Base-by-base conservation (phyloP, 37 sponge, comb jelly and placozoan genomes). In the Cliona cf. orientalis region DNA sequence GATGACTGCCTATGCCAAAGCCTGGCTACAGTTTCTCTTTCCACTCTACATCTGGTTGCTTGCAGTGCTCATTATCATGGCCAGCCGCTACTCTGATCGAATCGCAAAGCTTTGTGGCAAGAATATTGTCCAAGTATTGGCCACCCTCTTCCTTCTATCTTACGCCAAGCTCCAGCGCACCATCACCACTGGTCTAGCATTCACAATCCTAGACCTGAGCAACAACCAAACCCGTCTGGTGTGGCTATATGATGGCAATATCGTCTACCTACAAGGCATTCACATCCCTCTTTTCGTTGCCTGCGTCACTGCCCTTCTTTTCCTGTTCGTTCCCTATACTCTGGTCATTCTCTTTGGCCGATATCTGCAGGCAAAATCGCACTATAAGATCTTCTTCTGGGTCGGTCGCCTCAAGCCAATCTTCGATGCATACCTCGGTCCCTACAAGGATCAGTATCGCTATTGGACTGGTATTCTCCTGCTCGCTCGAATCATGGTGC, bases 391-490 rank as follows among this genome's bases (percentile, higher is more conserved):
- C 42, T 40, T 70, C 2, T 39, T 25, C 1, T 70, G 44, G 43
- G 44, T 70, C 25, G 25, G 1, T 9, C 17, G 44, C 39, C 17
- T 70, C n/a, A 70, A 70, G 44, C 71, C 71, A 3, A 2, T 70
- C 19, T 70, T 70, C 3, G 71, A 70, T 70, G 71, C 71, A 21
- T 70, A 70, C 23, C 19, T 2, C 42, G 71, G 44, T 42, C 71
- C 71, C 4, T 70, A 42, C 43, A 70, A 70, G 25, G 44, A 70
- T 6, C 39, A 70, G 71, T 70, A 70, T 39, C 40, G 71, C 22
- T 70, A 17, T 38, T 70, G 71, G 71, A 70, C 71, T 39, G 71
- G 71, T 34, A 17, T 70, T 19, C 25, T 70, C 11, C 71, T 70
- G 2, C 17, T 11, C 23, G 17, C 22, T 25, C 42, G 39, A 40